Percentiles rank a stretch among this genome's conserved stretches.
Conservation (phyloP, 1,140 invertebrate genomes). For the Ganaspis sp. region DNA sequence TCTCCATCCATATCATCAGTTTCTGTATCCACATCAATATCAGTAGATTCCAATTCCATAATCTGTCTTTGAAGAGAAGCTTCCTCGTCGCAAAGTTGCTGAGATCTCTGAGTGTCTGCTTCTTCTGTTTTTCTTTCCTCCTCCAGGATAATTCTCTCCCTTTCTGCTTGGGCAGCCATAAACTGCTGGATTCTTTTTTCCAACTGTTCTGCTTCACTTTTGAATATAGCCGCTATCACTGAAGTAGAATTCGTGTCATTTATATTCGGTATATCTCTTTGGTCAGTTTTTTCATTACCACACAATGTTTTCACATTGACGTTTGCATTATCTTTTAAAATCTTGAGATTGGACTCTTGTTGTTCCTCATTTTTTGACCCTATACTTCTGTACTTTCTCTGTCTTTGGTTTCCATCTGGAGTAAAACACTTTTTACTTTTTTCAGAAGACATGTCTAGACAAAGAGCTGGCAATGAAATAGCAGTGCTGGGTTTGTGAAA, state of each 20-base stretch:
- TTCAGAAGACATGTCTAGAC: conserved; percentile 70
- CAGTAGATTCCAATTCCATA: conserved; percentile 84
- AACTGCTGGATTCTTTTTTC: conserved; percentile 75
- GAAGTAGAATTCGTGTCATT: conserved; percentile 71
- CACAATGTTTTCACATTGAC: conserved; percentile 23
- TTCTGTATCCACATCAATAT: conserved; percentile 89
- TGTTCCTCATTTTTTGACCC: conserved; percentile 61
- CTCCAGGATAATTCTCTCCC: conserved; percentile 73
- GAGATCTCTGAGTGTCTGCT: conserved; percentile 74
- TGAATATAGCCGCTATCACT: conserved; percentile 73
- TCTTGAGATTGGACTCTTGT: conserved; percentile 49
- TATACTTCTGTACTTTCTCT: conserved; percentile 55
- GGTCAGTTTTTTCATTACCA: conserved; percentile 39
- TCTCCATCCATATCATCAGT: conserved; percentile 87
- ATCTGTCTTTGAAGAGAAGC: conserved; percentile 88
- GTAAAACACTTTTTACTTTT: conserved; percentile 71
- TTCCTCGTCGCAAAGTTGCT: conserved; percentile 87
- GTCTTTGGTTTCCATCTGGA: conserved; percentile 56
- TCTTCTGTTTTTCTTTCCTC: conserved; percentile 76
- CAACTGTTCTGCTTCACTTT: conserved; percentile 76
- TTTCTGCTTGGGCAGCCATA: conserved; percentile 73
- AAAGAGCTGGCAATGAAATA: conserved; percentile 78
- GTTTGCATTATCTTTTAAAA: conserved; percentile 39
- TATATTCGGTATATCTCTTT: conserved; percentile 38
- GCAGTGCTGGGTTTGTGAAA: conserved; percentile 78